Percentiles rank a stretch among this genome's conserved stretches.
Evolutionary conservation across 2,888 invertebrate species (phyloP).

Genomic region (Mystacides longicornis): DNA sequence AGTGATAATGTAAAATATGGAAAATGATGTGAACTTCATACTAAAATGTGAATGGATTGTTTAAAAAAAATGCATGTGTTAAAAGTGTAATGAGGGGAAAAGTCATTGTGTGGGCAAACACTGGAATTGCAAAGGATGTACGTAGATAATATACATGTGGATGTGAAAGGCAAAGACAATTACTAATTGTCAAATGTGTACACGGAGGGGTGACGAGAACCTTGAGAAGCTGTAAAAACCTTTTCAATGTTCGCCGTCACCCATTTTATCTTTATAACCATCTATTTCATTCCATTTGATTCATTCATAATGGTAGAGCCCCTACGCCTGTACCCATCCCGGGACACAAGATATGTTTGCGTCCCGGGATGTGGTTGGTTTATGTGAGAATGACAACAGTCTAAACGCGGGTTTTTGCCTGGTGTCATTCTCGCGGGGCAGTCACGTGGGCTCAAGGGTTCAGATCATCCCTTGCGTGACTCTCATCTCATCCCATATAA

Average conservation of each 20-base stretch:
- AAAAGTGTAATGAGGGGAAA: neutral
- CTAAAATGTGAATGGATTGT: neutral
- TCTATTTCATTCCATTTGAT: neutral
- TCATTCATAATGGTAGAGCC: neutral
- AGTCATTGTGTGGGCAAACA: neutral
- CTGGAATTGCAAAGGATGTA: neutral
- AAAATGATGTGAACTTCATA: neutral
- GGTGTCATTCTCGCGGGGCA: conserved; percentile 10
- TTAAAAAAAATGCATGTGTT: neutral
- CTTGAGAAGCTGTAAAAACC: conserved; percentile 15
- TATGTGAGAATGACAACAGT: conserved; percentile 7
- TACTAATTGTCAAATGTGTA: neutral
- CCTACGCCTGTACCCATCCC: neutral
- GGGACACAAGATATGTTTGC: neutral
- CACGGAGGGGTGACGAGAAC: conserved; percentile 2
- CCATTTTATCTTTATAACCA: neutral
- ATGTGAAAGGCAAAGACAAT: neutral
- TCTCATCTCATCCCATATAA: conserved; percentile 6
- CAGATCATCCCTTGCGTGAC: conserved; percentile 16
- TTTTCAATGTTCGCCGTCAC: neutral
- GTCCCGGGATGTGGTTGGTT: neutral
- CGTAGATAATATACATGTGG: neutral
- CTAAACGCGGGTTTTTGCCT: conserved; percentile 1
- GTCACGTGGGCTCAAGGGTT: conserved; percentile 24
- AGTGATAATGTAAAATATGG: neutral